Conservation (phyloP, 2,888 invertebrate genomes). For the Xanthostigma xanthostigma region DNA sequence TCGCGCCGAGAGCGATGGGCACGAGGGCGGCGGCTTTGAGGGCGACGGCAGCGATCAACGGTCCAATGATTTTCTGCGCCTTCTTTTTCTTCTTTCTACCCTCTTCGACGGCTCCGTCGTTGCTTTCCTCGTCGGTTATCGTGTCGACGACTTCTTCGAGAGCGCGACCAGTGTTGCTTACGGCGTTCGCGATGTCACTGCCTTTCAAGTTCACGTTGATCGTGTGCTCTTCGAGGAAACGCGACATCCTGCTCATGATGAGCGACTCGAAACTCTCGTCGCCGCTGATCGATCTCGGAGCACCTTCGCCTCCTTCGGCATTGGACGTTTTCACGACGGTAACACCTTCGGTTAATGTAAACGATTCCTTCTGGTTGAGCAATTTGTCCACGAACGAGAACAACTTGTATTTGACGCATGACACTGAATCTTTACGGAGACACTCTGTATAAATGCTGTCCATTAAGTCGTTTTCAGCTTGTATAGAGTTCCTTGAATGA, state of each 20-base stretch:
- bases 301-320: conserved; percentile 53
- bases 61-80: conserved; percentile 62
- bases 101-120: conserved; percentile 40
- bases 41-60: conserved; percentile 57
- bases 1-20: conserved; percentile 64
- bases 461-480: conserved; percentile 64
- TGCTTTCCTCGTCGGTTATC: conserved; percentile 42
- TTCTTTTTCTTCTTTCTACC: conserved; percentile 72
- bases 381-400: conserved; percentile 78
- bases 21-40: conserved; percentile 66
- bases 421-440: conserved; percentile 65
- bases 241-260: conserved; percentile 50
- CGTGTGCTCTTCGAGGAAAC: conserved; percentile 66
- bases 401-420: conserved; percentile 75
- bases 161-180: conserved; percentile 65
- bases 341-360: conserved; percentile 67
- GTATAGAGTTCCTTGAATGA: conserved; percentile 40
- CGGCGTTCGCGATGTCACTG: conserved; percentile 65
- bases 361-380: conserved; percentile 64
- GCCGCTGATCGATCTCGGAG: conserved; percentile 53
- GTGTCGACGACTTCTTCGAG: conserved; percentile 57
- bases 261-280: conserved; percentile 50
- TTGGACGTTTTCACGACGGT: conserved; percentile 61
- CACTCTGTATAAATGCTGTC: conserved; percentile 65
- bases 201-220: conserved; percentile 75